Evolutionary conservation across 2,113 vertebrate species (phyloP), one percentile per base, ranked within the genome.

Genomic region (Heterochromis multidens): DNA sequence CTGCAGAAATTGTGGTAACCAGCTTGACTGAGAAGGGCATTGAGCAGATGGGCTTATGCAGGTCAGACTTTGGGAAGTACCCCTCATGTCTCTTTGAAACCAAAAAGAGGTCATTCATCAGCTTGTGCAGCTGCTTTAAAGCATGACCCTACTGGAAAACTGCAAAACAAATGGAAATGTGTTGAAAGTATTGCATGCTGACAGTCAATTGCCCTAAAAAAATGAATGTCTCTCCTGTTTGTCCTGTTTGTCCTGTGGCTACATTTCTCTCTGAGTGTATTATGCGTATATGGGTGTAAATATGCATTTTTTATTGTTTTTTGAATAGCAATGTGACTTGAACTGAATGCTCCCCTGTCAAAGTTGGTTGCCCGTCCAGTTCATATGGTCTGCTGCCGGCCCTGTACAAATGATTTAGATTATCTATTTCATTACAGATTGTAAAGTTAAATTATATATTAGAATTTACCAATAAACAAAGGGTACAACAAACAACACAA

Each of bases 11-110:
- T 63, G 21, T 65, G 33, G 62, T 14, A 21, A 65, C 6, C 33
- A 65, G 23, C 12, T 65, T 65, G 0, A 65, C 62, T 16, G 33
- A 65, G 62, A 21, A 65, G 62, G 62, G 40, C 0, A 7, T 21
- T 65, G 12, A 9, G 35, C 23, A 35, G 62, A 65, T 65, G 62
- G 40, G 35, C 33, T 8, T 65, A 65, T 40, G 5, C 35, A 65
- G 62, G 35, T 65, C 62, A 65, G 7, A 65, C 35, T 65, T 65
- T 65, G 33, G 62, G 21, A 65, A 65, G 62, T 5, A 65, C 35
- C 33, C 21, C 35, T 65, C 35, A 40, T 23, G 62, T 21, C 21
- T 65, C 33, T 40, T 21, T 40, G 21, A 65, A 40, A 5, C 62
- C 21, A 65, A 40, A 65, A 23, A 65, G 23, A 23, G 62, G 33